A percentile compares a stretch with the other conserved stretches of the same genome.
These are phyloP conservation scores for Strigamia crassipes DNA, from an alignment of 2,888 invertebrate genomes.

Conservation along the genomic window DNA sequence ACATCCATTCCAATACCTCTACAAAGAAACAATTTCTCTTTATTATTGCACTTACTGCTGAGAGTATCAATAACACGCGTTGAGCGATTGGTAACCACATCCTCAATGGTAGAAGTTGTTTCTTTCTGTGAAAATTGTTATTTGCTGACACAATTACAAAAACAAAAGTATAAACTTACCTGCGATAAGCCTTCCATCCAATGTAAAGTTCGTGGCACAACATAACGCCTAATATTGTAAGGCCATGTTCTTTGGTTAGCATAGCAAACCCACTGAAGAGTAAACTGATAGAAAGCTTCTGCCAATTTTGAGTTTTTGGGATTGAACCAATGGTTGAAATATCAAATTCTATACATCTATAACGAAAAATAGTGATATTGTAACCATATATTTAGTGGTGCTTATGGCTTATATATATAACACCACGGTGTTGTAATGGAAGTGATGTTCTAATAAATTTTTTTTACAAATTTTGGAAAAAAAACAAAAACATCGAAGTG, in stretches of 20 bases:
- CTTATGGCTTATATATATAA: too few relatives aligned
- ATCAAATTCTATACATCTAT: background rate
- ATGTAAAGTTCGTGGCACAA: conserved; percentile 13
- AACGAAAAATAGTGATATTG: background rate
- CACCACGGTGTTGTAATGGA: too few relatives aligned
- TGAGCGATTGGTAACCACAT: conserved; percentile 1
- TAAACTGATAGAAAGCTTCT: conserved; percentile 69
- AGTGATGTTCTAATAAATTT: too few relatives aligned
- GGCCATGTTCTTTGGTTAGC: conserved; percentile 93
- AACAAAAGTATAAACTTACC: background rate
- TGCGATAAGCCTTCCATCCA: background rate
- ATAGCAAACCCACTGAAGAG: conserved; percentile 77
- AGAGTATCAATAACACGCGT: background rate
- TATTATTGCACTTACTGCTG: background rate
- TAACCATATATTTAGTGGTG: too few relatives aligned
- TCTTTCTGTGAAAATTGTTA: background rate
- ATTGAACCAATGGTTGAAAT: background rate
- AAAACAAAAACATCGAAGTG: too few relatives aligned
- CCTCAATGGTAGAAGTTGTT: background rate
- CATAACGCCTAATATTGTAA: conserved; percentile 80
- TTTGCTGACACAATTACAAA: background rate
- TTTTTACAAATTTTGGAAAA: too few relatives aligned
- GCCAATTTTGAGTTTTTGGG: conserved; percentile 56
- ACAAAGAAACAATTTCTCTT: background rate
- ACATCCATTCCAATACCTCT: too few relatives aligned